Evolutionary conservation across 2,888 invertebrate species (phyloP).

Genomic region (Drosophila crucigera): DNA sequence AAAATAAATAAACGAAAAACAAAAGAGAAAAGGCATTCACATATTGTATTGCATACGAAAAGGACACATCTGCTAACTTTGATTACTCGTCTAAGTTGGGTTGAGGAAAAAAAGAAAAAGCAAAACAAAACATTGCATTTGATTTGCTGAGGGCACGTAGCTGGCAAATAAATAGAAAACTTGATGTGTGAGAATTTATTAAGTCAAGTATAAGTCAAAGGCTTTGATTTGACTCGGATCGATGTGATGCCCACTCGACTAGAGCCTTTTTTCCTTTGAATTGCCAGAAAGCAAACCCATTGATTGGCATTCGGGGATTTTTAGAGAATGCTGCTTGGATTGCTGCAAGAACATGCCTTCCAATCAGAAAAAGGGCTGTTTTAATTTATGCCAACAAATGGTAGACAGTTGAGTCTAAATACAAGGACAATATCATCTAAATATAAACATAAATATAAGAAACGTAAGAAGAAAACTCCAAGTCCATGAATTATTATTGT

Average conservation of each 20-base stretch:
- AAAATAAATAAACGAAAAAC: slow-evolving; percentile 13
- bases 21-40: slow-evolving; percentile 36
- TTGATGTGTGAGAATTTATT: slow-evolving; percentile 58
- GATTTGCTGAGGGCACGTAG: slow-evolving; percentile 27
- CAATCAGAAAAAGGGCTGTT: not conserved
- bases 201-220: slow-evolving; percentile 53
- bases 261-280: not conserved
- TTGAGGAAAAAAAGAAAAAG: slow-evolving; percentile 1
- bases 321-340: not conserved
- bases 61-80: slow-evolving; percentile 66
- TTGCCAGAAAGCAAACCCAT: not conserved
- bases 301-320: slow-evolving; percentile 4
- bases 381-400: not conserved
- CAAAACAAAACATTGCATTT: slow-evolving; percentile 30
- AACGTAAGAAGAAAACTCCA: not conserved
- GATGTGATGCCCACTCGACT: not conserved
- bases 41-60: slow-evolving; percentile 54
- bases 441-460: not conserved
- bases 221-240: slow-evolving; percentile 33
- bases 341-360: not conserved
- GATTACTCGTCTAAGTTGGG: slow-evolving; percentile 51
- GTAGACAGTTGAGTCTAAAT: not conserved
- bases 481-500: not conserved
- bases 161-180: slow-evolving; percentile 33
- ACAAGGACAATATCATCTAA: not conserved